Percentiles rank a stretch among this genome's conserved stretches.
Evolutionary conservation across 2,113 vertebrate genomes (phyloP).

Genomic region (Gymnarchus niloticus): DNA sequence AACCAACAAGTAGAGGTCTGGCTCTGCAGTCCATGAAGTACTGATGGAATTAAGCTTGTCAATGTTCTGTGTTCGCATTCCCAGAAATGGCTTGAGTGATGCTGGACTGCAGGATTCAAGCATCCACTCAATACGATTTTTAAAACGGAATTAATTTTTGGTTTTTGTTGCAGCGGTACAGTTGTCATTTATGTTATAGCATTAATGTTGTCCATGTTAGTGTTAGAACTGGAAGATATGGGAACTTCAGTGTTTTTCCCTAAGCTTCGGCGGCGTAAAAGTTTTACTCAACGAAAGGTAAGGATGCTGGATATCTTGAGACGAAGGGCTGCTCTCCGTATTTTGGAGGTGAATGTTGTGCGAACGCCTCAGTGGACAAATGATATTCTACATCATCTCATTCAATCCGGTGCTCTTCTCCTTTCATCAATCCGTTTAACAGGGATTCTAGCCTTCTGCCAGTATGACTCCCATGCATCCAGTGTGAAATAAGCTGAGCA

Average conservation of each 20-base stretch:
- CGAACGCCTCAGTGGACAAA: background rate
- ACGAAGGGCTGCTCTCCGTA: background rate
- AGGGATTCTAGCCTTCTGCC: background rate
- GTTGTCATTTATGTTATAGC: background rate
- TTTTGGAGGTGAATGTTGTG: background rate
- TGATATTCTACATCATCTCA: background rate
- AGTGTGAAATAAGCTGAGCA: background rate
- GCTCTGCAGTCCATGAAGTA: background rate
- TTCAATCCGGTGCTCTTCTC: background rate
- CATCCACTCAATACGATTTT: background rate
- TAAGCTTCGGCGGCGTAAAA: background rate
- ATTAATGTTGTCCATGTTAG: too few relatives aligned
- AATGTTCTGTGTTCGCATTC: background rate
- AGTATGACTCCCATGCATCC: background rate
- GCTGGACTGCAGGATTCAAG: background rate
- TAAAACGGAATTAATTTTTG: background rate
- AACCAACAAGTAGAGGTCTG: background rate
- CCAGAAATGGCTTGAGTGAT: background rate
- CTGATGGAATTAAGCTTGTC: background rate
- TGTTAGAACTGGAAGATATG: slow-evolving; percentile 4
- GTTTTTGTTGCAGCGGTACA: background rate
- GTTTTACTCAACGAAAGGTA: background rate
- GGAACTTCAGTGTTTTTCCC: background rate
- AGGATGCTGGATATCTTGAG: background rate
- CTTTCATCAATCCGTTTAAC: background rate